Evolutionary conservation across 2,888 invertebrate species (phyloP).

Genomic region (Acanthosoma haemorrhoidale): DNA sequence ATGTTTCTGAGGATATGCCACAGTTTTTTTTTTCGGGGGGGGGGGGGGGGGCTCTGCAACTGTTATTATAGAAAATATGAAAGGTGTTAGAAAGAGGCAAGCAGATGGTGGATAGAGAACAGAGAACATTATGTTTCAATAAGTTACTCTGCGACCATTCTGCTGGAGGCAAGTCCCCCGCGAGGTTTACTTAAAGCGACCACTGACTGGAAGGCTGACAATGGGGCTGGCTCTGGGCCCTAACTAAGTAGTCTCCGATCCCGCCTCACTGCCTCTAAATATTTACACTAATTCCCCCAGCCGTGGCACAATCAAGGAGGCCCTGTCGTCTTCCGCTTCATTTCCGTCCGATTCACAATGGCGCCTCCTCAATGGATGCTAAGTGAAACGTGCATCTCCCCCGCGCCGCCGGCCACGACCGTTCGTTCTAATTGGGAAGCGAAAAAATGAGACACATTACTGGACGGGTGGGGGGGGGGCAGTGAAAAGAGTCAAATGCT

Average conservation of each 20-base stretch:
- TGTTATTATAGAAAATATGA: too few relatives aligned
- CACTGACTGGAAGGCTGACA: slow-evolving; percentile 5
- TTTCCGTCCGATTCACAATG: slow-evolving; percentile 1
- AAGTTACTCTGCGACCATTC: neutral
- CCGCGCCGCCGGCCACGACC: too few relatives aligned
- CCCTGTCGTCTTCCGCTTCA: neutral
- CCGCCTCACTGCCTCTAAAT: slow-evolving; percentile 36
- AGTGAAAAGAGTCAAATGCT: neutral
- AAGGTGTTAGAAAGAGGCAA: too few relatives aligned
- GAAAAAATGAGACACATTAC: neutral
- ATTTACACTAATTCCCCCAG: slow-evolving; percentile 34
- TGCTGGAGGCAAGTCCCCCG: neutral
- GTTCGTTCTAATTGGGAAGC: neutral
- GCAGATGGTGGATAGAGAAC: neutral
- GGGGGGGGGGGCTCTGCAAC: too few relatives aligned
- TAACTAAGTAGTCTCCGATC: slow-evolving; percentile 34
- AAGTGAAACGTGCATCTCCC: slow-evolving; percentile 11
- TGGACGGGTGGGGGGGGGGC: neutral
- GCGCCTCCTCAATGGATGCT: slow-evolving; percentile 8
- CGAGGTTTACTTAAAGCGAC: slow-evolving; percentile 11
- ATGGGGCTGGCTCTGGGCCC: neutral
- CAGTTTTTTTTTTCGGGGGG: too few relatives aligned
- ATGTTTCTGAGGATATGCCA: too few relatives aligned
- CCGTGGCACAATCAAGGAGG: neutral
- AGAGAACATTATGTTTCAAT: too few relatives aligned